Evolutionary conservation across 2,888 invertebrate species (phyloP).

Genomic region (Eupithecia centaureata): DNA sequence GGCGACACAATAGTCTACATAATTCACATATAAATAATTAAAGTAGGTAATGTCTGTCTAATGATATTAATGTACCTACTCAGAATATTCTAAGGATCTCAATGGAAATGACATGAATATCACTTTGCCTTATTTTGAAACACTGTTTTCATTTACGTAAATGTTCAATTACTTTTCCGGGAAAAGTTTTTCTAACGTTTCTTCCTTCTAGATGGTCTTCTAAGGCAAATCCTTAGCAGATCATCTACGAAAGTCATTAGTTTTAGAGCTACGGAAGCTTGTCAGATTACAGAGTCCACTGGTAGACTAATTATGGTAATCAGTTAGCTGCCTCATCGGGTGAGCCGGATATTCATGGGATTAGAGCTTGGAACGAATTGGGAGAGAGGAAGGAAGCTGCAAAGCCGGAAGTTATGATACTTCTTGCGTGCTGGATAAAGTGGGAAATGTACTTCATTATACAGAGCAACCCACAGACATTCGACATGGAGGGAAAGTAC

Average conservation of each 20-base stretch:
- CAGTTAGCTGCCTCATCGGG: conserved; percentile 39
- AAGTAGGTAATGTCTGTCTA: too few species aligned
- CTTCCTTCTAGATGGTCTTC: background rate
- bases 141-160: background rate
- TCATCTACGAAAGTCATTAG: conserved; percentile 33
- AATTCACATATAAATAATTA: too few species aligned
- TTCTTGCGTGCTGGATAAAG: background rate
- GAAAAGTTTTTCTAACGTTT: background rate
- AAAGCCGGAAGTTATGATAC: conserved; percentile 7
- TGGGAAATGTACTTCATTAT: background rate
- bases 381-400: conserved; percentile 35
- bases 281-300: conserved; percentile 36
- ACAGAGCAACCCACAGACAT: background rate
- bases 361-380: conserved; percentile 34
- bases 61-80: too few species aligned
- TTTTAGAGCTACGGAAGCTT: conserved; percentile 25
- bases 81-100: background rate
- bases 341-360: conserved; percentile 34
- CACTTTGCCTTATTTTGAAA: background rate
- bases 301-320: conserved; percentile 42
- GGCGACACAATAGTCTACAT: too few species aligned
- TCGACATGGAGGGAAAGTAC: too few species aligned
- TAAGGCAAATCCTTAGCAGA: conserved; percentile 14
- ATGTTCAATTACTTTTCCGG: background rate
- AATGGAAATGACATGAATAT: background rate